Conservation (phyloP, 2,888 invertebrate genomes). For the Hyppa rectilinea region DNA sequence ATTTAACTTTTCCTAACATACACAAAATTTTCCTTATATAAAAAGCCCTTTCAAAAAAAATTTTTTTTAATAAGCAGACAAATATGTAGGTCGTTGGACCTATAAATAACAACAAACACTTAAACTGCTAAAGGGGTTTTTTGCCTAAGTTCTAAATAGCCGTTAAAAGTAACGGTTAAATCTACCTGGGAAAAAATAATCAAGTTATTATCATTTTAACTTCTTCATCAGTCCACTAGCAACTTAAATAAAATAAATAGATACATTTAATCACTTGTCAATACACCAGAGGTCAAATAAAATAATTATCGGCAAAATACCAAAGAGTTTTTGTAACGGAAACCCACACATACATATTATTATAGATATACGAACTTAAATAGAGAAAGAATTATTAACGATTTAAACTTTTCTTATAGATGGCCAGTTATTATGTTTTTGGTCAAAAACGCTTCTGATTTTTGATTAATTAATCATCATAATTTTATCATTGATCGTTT, state of each 20-base stretch:
- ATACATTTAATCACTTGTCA: conserved; percentile 59
- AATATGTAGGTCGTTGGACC: not conserved
- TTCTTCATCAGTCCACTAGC: conserved; percentile 49
- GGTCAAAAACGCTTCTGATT: conserved; percentile 61
- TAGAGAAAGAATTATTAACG: conserved; percentile 58
- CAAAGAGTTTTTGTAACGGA: conserved; percentile 44
- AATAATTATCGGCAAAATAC: conserved; percentile 53
- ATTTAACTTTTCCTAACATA: conserved; percentile 7
- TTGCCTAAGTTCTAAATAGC: conserved; percentile 1
- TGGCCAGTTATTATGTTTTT: conserved; percentile 59
- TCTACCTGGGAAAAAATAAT: not conserved
- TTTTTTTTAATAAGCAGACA: not conserved
- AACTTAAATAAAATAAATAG: conserved; percentile 48
- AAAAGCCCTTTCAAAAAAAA: not conserved
- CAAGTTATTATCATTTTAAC: conserved; percentile 23
- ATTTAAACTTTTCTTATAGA: conserved; percentile 61
- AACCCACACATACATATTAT: too few relatives aligned
- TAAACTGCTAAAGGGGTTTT: not conserved
- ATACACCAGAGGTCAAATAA: conserved; percentile 46
- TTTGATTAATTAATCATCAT: conserved; percentile 59
- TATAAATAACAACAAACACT: not conserved
- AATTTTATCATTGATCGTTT: conserved; percentile 61
- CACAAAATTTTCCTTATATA: not conserved
- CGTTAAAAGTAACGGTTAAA: conserved; percentile 20
- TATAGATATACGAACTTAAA: conserved; percentile 44